Percentiles rank a stretch among this genome's conserved stretches.
These are phyloP conservation scores for Florisuga fusca DNA, from an alignment of 2,797 vertebrate species.

Conservation along the genomic window DNA sequence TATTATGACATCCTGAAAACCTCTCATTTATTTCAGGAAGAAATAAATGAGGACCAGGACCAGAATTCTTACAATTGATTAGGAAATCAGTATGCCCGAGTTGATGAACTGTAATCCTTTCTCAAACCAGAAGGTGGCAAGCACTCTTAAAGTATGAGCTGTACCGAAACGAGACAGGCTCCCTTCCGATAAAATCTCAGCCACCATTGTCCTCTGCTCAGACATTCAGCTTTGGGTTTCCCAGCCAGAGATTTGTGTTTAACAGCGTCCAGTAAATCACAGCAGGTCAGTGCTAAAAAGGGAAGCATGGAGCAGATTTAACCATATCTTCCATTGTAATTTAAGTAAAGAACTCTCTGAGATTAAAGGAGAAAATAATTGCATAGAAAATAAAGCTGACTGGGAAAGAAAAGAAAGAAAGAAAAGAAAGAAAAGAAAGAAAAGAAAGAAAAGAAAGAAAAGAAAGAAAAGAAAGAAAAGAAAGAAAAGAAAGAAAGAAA, in stretches of 20 bases:
- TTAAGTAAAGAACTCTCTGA: background rate
- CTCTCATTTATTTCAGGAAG: background rate
- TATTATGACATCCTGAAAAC: background rate
- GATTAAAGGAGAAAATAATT: slow-evolving; percentile 8
- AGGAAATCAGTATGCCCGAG: background rate
- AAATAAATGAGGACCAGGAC: background rate
- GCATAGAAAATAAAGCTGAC: background rate
- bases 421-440: no score
- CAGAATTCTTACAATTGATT: background rate
- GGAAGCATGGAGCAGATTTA: background rate
- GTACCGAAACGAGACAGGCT: background rate
- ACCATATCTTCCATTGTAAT: background rate
- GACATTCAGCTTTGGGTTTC: background rate
- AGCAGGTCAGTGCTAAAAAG: background rate
- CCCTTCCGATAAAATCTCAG: background rate
- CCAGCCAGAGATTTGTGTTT: background rate
- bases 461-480: no score
- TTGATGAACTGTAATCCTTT: slow-evolving; percentile 37
- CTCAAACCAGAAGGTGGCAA: slow-evolving; percentile 68
- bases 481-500: no score
- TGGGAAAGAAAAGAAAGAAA: background rate
- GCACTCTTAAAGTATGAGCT: slow-evolving; percentile 63
- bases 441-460: no score
- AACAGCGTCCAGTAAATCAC: background rate
- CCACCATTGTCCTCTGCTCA: background rate